Evolutionary conservation across 2,113 vertebrate genomes (phyloP).

Genomic region (Mesoclemmys tuberculata): DNA sequence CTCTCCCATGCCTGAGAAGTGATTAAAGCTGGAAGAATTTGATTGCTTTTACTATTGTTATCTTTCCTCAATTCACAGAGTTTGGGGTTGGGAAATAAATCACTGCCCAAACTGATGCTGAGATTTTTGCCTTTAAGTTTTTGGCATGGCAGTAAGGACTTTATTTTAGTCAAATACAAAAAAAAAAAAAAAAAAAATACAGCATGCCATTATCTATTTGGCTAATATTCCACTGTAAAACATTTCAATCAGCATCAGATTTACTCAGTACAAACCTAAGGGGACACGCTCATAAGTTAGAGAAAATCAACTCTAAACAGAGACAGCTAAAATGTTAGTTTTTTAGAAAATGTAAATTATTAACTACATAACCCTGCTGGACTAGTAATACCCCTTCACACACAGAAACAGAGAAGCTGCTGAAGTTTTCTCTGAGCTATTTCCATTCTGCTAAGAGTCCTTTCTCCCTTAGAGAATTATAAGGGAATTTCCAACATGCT

Average conservation of each 20-base stretch:
- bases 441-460: background rate
- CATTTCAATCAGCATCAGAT: slow-evolving; percentile 32
- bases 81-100: background rate
- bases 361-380: background rate
- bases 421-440: slow-evolving; percentile 1
- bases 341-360: slow-evolving; percentile 46
- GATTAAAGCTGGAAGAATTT: background rate
- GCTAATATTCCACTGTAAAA: background rate
- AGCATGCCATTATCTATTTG: slow-evolving; percentile 3
- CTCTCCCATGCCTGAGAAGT: background rate
- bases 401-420: background rate
- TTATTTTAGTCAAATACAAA: background rate
- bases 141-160: background rate
- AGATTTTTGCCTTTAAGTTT: background rate
- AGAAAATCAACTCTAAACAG: slow-evolving; percentile 54
- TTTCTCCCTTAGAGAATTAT: background rate
- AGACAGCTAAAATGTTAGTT: slow-evolving; percentile 17
- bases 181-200: background rate
- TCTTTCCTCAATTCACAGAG: background rate
- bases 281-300: slow-evolving; percentile 30
- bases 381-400: background rate
- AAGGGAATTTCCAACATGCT: background rate
- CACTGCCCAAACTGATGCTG: background rate
- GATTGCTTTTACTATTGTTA: slow-evolving; percentile 11
- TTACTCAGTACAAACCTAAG: slow-evolving; percentile 50